Conservation (phyloP, 2,113 vertebrate genomes). For the Verasper variegatus region DNA sequence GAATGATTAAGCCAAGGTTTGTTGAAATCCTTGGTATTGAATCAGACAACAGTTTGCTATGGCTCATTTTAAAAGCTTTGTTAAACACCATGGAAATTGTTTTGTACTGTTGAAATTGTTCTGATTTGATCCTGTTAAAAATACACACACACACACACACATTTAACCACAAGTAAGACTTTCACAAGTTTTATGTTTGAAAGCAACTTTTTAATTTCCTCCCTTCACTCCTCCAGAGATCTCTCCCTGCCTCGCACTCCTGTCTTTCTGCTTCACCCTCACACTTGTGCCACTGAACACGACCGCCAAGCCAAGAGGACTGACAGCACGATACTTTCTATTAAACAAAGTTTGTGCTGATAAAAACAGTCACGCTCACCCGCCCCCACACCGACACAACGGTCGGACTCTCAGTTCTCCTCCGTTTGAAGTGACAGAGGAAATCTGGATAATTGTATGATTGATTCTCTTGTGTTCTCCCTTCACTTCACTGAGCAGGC, state of each 20-base stretch:
- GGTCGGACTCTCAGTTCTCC: conserved; percentile 56
- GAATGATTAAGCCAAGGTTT: no score
- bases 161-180: conserved; percentile 38
- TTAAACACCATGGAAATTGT: neutral
- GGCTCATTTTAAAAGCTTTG: neutral
- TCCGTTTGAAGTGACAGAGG: conserved; percentile 73
- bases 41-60: no score
- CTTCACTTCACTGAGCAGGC: conserved; percentile 71
- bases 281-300: conserved; percentile 34
- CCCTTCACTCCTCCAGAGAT: neutral
- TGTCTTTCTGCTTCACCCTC: conserved; percentile 26
- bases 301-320: conserved; percentile 36
- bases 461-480: conserved; percentile 78
- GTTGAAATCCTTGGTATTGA: no score
- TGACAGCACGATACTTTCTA: conserved; percentile 51
- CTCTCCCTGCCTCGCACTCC: conserved; percentile 26
- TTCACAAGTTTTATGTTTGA: conserved; percentile 41
- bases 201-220: conserved; percentile 51
- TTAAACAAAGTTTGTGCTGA: conserved; percentile 68
- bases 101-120: neutral
- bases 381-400: conserved; percentile 48
- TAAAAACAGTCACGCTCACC: conserved; percentile 59
- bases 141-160: conserved; percentile 36
- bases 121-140: neutral
- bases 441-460: conserved; percentile 82